These are phyloP conservation scores for Zootermopsis nevadensis DNA, from an alignment of 2,888 invertebrate species.

Conservation along the genomic window DNA sequence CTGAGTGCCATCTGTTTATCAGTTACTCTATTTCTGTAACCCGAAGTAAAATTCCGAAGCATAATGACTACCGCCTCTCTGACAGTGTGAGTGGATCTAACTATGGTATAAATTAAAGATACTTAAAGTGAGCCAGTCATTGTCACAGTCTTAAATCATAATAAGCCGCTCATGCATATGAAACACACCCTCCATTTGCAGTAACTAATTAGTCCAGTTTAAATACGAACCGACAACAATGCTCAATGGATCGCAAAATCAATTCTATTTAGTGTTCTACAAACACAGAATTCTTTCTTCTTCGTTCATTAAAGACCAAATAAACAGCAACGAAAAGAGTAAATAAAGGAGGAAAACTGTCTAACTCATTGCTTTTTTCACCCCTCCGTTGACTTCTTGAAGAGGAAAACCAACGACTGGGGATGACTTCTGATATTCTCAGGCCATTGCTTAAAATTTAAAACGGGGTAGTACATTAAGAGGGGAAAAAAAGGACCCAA, in stretches of 20 bases:
- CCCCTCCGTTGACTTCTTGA: neutral
- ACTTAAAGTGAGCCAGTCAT: no score
- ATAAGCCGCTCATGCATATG: no score
- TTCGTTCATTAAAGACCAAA: neutral
- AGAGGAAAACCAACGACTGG: neutral
- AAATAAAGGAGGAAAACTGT: neutral
- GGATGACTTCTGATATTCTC: neutral
- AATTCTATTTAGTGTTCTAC: neutral
- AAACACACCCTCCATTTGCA: no score
- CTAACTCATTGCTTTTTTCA: neutral
- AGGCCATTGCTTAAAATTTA: neutral
- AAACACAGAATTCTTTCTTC: neutral
- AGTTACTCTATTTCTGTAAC: no score
- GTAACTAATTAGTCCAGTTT: no score
- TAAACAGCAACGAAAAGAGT: neutral
- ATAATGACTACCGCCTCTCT: no score
- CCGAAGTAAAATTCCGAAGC: no score
- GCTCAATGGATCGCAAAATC: neutral
- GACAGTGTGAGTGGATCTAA: no score
- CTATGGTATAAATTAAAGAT: no score
- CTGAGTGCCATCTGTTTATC: no score
- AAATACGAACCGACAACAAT: neutral
- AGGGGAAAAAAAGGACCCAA: neutral
- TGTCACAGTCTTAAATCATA: no score
- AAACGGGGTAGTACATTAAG: constrained; percentile 5